Evolutionary conservation across 2,113 vertebrate species (phyloP).

Genomic region (Columbina picui): DNA sequence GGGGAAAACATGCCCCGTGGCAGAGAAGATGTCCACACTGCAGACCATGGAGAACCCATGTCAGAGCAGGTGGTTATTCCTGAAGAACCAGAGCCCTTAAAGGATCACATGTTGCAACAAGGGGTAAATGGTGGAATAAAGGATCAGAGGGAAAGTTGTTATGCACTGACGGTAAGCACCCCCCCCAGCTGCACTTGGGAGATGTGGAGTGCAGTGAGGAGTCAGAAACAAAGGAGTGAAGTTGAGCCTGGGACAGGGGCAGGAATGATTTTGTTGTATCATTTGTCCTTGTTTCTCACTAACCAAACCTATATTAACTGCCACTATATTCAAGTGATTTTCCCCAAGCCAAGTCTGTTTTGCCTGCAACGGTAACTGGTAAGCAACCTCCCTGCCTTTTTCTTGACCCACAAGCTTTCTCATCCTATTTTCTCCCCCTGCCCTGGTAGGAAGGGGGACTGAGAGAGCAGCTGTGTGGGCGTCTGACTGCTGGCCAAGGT

Average conservation of each 20-base stretch:
- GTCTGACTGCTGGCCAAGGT: not conserved
- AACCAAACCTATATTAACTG: not conserved
- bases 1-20: not conserved
- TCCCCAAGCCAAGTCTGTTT: not conserved
- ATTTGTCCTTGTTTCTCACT: not conserved
- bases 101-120: not conserved
- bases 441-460: not conserved
- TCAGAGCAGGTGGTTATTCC: not conserved
- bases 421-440: not conserved
- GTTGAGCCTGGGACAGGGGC: not conserved
- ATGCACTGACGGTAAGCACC: not conserved
- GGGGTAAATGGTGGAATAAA: not conserved
- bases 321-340: not conserved
- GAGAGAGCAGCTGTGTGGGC: not conserved
- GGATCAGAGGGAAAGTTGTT: not conserved
- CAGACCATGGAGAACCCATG: not conserved
- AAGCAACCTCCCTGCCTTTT: not conserved
- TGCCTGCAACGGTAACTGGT: not conserved
- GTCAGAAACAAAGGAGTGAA: accelerated
- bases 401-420: not conserved
- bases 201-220: not conserved
- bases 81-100: not conserved
- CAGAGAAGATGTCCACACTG: not conserved
- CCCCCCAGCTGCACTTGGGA: not conserved
- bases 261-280: not conserved